Evolutionary conservation across 2,113 vertebrate genomes (phyloP).

Genomic region (Equus quagga): DNA sequence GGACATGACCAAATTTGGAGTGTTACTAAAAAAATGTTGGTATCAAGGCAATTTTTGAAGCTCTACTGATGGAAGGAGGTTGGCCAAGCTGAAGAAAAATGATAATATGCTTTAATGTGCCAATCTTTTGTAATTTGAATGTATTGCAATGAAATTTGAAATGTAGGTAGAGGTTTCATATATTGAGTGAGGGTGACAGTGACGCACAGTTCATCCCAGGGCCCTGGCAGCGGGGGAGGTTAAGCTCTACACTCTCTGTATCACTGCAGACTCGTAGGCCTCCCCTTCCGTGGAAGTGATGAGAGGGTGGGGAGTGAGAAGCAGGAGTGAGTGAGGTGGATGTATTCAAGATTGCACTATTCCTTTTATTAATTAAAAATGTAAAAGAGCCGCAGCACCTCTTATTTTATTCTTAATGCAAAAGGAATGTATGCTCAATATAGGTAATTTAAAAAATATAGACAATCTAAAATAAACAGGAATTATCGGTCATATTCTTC

Average conservation of each 20-base stretch:
- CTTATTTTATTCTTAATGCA: conserved; percentile 28
- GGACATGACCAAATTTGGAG: conserved; percentile 55
- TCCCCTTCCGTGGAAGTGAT: background rate
- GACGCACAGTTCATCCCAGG: background rate
- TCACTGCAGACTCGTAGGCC: background rate
- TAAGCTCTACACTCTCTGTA: background rate
- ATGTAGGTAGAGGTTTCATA: background rate
- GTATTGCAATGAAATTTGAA: conserved; percentile 20
- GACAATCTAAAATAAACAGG: background rate
- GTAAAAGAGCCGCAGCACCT: background rate
- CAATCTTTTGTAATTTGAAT: background rate
- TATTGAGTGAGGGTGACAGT: background rate
- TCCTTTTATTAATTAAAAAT: conserved; percentile 10
- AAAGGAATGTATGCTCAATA: background rate
- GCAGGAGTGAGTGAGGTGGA: background rate
- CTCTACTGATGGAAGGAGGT: background rate
- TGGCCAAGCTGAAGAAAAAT: conserved; percentile 32
- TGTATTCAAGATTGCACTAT: background rate
- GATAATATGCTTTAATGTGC: background rate
- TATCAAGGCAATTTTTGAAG: conserved; percentile 29
- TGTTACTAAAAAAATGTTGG: background rate
- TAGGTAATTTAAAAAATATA: background rate
- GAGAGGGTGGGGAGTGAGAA: background rate
- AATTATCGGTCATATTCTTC: background rate
- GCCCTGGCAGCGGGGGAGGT: background rate